Base-by-base conservation (phyloP, 1,140 invertebrate genomes). In the Himalopsyche phryganea region DNA sequence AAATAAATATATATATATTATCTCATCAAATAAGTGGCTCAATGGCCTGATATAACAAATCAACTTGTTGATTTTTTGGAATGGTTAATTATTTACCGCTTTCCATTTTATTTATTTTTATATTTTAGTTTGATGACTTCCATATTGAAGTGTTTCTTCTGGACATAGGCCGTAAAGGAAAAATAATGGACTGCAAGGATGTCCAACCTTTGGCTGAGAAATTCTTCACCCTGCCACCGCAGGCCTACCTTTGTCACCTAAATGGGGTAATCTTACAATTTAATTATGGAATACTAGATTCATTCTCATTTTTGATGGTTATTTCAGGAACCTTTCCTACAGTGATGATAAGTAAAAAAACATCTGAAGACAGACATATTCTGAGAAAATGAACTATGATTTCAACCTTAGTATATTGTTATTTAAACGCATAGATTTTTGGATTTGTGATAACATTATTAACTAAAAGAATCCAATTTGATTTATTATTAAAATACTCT, bases 61-160 rank as follows among this genome's bases (percentile, higher is more conserved):
- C 10, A 19, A n/a, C n/a, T 45, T 20, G 13, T 2, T 6, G 28
- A 28, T 48, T 28, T 4, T n/a, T 35, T 48, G 14, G 11, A 13
- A 48, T 23, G 6, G 14, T 32, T 13, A 48, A 11, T 5, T 5
- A 15, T 23, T 33, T 9, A 6, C 33, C 33, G 6, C n/a, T 35
- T 35, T 35, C 6, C n/a, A 35, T 35, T 6, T 35, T 7, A 7
- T 35, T 35, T 35, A 6, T 35, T 35, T n/a, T 35, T 35, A n/a
- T 35, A 35, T 35, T 35, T 35, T 35, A 35, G 33, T 6, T 7
- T 7, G n/a, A 35, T 6, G 33, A 35, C n/a, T 7, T 35, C n/a
- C 11, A 36, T 18, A 19, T 50, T 19, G 48, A 50, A 50, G 48
- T 50, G 4, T 50, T 36, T 36, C 40, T 50, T 4, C 18, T 50